These are phyloP conservation scores for Clarias gariepinus DNA, from an alignment of 2,113 vertebrate genomes.

Conservation along the genomic window DNA sequence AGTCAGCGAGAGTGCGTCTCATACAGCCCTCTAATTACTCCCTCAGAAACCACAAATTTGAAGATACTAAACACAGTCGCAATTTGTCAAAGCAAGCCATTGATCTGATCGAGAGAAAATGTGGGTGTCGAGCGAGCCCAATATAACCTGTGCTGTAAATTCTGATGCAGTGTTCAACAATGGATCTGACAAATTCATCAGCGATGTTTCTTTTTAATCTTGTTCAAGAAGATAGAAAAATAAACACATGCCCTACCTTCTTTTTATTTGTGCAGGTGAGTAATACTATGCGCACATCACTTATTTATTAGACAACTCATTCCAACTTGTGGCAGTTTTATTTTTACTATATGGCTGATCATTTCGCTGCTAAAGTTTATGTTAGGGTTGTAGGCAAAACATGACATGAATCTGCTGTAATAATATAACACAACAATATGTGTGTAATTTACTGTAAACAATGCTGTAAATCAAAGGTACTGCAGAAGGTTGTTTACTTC, in stretches of 20 bases:
- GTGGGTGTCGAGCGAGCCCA: constrained; percentile 78
- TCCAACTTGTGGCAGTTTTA: neutral
- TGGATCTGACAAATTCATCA: constrained; percentile 79
- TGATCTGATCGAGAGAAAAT: constrained; percentile 81
- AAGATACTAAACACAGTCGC: constrained; percentile 80
- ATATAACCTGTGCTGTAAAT: constrained; percentile 82
- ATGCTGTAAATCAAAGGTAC: neutral
- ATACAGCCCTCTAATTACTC: constrained; percentile 83
- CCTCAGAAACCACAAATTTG: constrained; percentile 81
- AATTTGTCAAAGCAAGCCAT: constrained; percentile 76
- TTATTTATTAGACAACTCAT: constrained; percentile 70
- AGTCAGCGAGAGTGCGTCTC: constrained; percentile 74
- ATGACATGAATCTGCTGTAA: neutral
- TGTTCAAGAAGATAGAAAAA: constrained; percentile 69
- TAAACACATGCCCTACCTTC: constrained; percentile 70
- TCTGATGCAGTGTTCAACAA: constrained; percentile 77
- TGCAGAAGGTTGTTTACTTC: neutral
- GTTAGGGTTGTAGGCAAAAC: neutral
- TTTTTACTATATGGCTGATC: neutral
- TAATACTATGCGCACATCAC: constrained; percentile 66
- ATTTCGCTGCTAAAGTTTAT: constrained; percentile 10
- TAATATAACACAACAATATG: neutral
- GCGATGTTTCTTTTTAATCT: constrained; percentile 82
- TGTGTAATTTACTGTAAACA: neutral
- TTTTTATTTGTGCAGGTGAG: constrained; percentile 70